Evolutionary conservation across 2,113 vertebrate species (phyloP), one percentile per base, ranked within the genome.

Genomic region (Nesogale talazaci): DNA sequence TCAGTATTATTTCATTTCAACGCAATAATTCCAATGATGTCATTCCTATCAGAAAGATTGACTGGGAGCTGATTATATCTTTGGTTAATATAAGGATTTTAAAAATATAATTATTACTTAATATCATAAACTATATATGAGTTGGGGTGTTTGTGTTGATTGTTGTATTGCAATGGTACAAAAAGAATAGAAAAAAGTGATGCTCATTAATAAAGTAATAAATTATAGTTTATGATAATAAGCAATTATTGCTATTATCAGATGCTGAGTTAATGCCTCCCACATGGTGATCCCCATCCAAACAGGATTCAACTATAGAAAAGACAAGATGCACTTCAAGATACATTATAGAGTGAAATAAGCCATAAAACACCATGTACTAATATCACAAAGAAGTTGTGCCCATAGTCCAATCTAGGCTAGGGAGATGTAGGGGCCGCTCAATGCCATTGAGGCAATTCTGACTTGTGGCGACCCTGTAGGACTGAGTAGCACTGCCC

Each of bases 31-130:
- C 40, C 27, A 22, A 93, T 89, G 82, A 83, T 67, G 56, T 88
- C 57, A 79, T 34, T 25, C 27, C 86, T 57, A 90, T 92, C 40
- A 31, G 78, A 83, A 88, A 83, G 85, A 57, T n/a, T 86, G 75
- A 78, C 31, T 84, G 20, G 4, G 56, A 83, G 3, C 59, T 90
- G 10, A 63, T 46, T 42, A 15, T 86, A 72, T 76, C 46, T 52
- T 52, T 12, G 9, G 46, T 88, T 93, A 90, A 88, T 42, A 80
- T 83, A 75, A 36, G 22, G 6, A 59, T 88, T 77, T 87, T 6
- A 27, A 72, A 90, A 80, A 40, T 20, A 25, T 57, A 65, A 74
- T 38, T 6, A 67, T 92, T 69, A 29, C 23, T 86, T 77, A 77
- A 72, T 57, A n/a, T 86, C 82, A 57, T 56, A 76, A 88, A 67